Base-by-base conservation (phyloP, 2,888 invertebrate genomes). In the Cristatella mucedo region DNA sequence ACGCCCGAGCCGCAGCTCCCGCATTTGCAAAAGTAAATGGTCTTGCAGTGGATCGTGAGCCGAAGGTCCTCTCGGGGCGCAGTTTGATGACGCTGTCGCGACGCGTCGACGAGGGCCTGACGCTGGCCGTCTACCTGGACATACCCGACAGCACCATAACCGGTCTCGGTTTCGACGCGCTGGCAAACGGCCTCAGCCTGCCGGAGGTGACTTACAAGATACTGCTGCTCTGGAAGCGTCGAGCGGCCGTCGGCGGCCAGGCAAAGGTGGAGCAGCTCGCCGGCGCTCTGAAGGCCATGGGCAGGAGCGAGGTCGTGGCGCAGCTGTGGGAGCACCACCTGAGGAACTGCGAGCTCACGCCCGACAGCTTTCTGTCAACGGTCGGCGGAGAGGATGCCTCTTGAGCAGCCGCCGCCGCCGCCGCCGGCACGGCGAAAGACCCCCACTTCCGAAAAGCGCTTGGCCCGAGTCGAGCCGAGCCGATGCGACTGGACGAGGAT, bases 91-190 rank as follows among this genome's bases (percentile, higher is more conserved):
- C 50, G 16, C 33, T 64, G 32, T 53, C 64, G 4, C 44, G 47
- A 20, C 44, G 56, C 11, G 53, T 63, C 6, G 56, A 56, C n/a
- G 57, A 63, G 34, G 61, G 61, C 3, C 47, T 64, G 29, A 63
- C 59, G 1, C 44, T 64, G 29, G 63, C 61, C 32, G 59, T 61
- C 5, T 57, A 64, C 42, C 54, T 64, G 13, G 55, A 59, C 38
- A 50, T 64, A 13, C 57, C 61, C 1, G 64, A 64, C 45, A 55
- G 55, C 41, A 53, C 59, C 6, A 61, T 64, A 29, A 63, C 62
- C 1, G 63, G 62, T 18, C 51, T 63, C 37, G 61, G 60, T 13
- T 64, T 63, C 42, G 64, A 64, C 45, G 61, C 61, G 19, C 52
- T 63, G 29, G 56, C 62, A 6, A 59, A 55, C 42, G 59, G 59